Base-by-base conservation (phyloP, 53 echinoderm and acorn worm species). In the Crossaster papposus region DNA sequence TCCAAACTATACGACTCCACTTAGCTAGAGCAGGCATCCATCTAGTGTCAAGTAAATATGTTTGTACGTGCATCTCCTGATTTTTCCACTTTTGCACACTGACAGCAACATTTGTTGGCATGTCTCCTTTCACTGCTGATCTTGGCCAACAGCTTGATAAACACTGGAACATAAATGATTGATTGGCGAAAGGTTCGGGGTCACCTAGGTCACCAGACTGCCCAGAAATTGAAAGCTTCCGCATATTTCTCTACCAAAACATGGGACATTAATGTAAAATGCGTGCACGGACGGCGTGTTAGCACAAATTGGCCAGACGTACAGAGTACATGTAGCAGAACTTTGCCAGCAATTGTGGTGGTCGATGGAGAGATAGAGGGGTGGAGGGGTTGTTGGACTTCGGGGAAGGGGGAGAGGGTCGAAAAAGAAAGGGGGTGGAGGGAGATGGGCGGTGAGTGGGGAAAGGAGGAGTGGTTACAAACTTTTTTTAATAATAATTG, bases 201-300 rank as follows among this genome's bases (percentile, higher is more conserved):
- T 28, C 24, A 68, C 10, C 11, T 28, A 26, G 68, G 68, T 68
- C 28, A 68, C 68, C n/a, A 68, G 68, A 58, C 15, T 58, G 58
- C 22, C 58, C 28, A 68, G 28, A 26, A 68, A 68, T 68, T 68
- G 68, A 68, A 68, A 68, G 68, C 68, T 68, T 68, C 68, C 68
- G 24, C 68, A 58, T 17, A 58, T 68, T 68, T 68, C 28, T 26
- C 68, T 26, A 68, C 28, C 28, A 10, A 3, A 58, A 58, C 58
- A 20, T 58, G 58, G 17, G 12, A 58, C 58, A 58, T 20, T 2
- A 14, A 58, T 20, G 58, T 20, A 17, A 4, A 18, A 2, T 2
- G 58, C 58, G 17, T 18, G 58, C n/a, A n/a, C 9, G 44, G 44
- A 44, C 44, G 9, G 9, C 44, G 9, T 44, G 44, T 7, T 58